Evolutionary conservation across 2,888 invertebrate species (phyloP), one percentile per base, ranked within the genome.

Genomic region (Eupithecia centaureata): DNA sequence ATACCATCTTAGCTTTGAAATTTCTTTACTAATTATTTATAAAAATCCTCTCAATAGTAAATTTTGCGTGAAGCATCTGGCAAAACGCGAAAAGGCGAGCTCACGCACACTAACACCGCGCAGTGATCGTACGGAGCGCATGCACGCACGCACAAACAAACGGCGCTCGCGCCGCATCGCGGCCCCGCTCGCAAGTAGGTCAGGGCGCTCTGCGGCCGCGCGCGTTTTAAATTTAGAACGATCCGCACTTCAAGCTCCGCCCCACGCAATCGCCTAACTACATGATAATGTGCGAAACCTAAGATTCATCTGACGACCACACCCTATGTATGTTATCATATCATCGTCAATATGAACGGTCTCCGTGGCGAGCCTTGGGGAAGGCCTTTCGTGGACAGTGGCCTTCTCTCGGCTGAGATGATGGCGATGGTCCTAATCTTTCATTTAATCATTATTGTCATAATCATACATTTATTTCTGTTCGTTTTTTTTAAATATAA

Each of bases 201-300:
- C 92, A 92, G 91, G 92, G 92, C 91, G 92, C 87, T 89, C 84
- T 89, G 92, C 88, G 91, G 91, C 91, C 89, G 92, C 87, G 91
- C 90, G 90, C 88, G 90, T 89, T 92, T 90, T 92, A 92, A 92
- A 92, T 92, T 92, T 92, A 92, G 92, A 92, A 88, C 90, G 89
- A 92, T 91, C 89, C 84, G 89, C 90, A 89, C 89, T 90, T 89
- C 84, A 89, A 87, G 85, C 91, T 89, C 89, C 90, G 88, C 91
- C 91, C 91, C 83, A 85, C 84, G 82, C 86, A 81, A 89, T 88
- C 86, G 78, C 82, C 86, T 84, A 88, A 87, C 87, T 87, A 88
- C 66, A 66, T 85, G 82, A 86, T 85, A 85, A 86, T 82, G 77
- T 82, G 81, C 60, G 30, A 82, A 84, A 82, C 84, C 82, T 84